Conservation (phyloP, 2,888 invertebrate genomes). For the Clivina fossor region DNA sequence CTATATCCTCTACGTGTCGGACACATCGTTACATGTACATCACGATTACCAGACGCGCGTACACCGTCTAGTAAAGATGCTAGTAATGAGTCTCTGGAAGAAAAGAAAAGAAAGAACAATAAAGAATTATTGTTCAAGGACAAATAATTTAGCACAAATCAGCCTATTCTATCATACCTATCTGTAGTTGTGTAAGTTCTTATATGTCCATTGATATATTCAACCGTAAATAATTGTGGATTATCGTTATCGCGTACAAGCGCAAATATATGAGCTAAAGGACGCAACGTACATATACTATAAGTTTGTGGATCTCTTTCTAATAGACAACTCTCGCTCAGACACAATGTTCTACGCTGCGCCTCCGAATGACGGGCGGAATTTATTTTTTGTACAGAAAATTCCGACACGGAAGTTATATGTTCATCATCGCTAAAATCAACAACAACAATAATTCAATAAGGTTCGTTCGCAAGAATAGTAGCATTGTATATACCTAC, state of each 20-base stretch:
- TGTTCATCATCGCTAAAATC: constrained; percentile 85
- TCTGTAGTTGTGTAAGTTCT: constrained; percentile 91
- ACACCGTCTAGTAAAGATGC: constrained; percentile 96
- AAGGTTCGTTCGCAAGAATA: neutral
- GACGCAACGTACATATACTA: constrained; percentile 84
- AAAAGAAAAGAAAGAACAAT: constrained; percentile 19
- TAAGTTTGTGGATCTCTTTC: constrained; percentile 98
- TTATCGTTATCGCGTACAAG: constrained; percentile 86
- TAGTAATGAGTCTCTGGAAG: constrained; percentile 84
- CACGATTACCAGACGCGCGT: constrained; percentile 93
- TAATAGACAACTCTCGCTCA: constrained; percentile 92
- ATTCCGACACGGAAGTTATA: constrained; percentile 95
- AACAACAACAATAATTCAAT: neutral
- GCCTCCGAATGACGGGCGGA: constrained; percentile 81
- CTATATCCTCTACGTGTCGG: constrained; percentile 83
- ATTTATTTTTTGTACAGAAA: constrained; percentile 89
- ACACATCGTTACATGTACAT: constrained; percentile 90
- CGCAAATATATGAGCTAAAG: constrained; percentile 84
- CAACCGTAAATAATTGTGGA: constrained; percentile 91
- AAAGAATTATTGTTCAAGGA: neutral
- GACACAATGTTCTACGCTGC: constrained; percentile 84
- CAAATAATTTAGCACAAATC: neutral
- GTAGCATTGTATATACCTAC: constrained; percentile 52
- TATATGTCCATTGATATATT: constrained; percentile 89
- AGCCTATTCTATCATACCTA: constrained; percentile 59